A percentile compares a stretch with the other conserved stretches of the same genome.
Conservation (phyloP, 2,888 invertebrate genomes). For the Hipparchia sbordonii region DNA sequence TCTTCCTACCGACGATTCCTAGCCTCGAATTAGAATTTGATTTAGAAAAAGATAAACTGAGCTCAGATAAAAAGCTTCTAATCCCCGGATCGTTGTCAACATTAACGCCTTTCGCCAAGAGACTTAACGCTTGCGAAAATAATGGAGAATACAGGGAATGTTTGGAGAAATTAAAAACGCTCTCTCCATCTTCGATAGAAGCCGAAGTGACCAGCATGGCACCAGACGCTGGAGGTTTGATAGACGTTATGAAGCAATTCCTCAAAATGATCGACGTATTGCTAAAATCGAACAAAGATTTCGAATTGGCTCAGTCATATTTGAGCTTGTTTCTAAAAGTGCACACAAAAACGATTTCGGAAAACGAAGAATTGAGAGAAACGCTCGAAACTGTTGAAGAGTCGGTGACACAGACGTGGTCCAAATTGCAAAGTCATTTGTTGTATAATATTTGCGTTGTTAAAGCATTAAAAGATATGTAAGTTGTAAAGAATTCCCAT, state of each 20-base stretch:
- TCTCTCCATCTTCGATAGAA: constrained; percentile 93
- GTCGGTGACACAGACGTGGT: constrained; percentile 85
- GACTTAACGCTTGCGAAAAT: constrained; percentile 77
- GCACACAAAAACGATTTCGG: constrained; percentile 85
- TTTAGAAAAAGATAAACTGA: constrained; percentile 74
- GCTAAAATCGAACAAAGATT: constrained; percentile 89
- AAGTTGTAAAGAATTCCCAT: constrained; percentile 41
- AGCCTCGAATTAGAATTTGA: constrained; percentile 93
- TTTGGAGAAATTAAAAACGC: constrained; percentile 84
- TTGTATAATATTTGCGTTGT: constrained; percentile 90
- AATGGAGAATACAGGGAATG: constrained; percentile 80
- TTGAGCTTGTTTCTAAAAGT: constrained; percentile 93
- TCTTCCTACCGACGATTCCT: constrained; percentile 96
- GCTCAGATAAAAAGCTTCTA: constrained; percentile 77
- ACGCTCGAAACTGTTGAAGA: constrained; percentile 83
- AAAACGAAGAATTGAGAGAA: constrained; percentile 78
- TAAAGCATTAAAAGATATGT: constrained; percentile 87
- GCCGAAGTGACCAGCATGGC: constrained; percentile 92
- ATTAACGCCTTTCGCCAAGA: constrained; percentile 87
- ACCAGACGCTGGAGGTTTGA: constrained; percentile 88
- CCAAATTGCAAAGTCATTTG: constrained; percentile 85
- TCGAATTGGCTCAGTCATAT: constrained; percentile 96
- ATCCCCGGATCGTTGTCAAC: constrained; percentile 84
- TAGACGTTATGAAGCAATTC: constrained; percentile 89
- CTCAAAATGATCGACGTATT: constrained; percentile 87